Conservation (phyloP, 2,797 vertebrate species). For the Macroramphosus scolopax region DNA sequence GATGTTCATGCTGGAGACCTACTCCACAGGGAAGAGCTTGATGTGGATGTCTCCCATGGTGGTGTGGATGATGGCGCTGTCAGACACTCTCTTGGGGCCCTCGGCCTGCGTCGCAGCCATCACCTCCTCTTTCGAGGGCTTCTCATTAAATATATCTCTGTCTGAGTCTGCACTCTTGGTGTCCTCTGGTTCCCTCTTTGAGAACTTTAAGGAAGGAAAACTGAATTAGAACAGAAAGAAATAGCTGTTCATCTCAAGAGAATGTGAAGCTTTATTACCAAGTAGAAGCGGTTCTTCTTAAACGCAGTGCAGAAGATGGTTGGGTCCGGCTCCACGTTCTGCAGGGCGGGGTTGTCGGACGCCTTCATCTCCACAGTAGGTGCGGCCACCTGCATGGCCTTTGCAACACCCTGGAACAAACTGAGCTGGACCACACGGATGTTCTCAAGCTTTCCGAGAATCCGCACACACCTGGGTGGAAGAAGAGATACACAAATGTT, state of each 20-base stretch:
- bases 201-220: slow-evolving; percentile 86
- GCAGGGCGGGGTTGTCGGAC: slow-evolving; percentile 93
- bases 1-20: slow-evolving; percentile 59
- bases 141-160: slow-evolving; percentile 98
- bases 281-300: slow-evolving; percentile 98
- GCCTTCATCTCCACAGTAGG: slow-evolving; percentile 98
- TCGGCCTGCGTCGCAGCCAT: slow-evolving; percentile 99
- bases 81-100: slow-evolving; percentile 95
- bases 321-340: slow-evolving; percentile 88
- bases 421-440: slow-evolving; percentile 91
- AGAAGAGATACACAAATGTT: background rate
- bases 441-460: slow-evolving; percentile 97
- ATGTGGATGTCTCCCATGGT: slow-evolving; percentile 98
- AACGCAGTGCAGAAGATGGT: slow-evolving; percentile 95
- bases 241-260: no score
- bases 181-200: slow-evolving; percentile 95
- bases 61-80: slow-evolving; percentile 97
- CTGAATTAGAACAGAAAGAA: no score
- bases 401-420: slow-evolving; percentile 93
- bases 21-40: slow-evolving; percentile 98
- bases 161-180: slow-evolving; percentile 97
- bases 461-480: slow-evolving; percentile 90
- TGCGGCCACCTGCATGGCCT: slow-evolving; percentile 83
- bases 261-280: slow-evolving; percentile 78
- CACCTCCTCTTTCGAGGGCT: slow-evolving; percentile 98